Conservation (phyloP, 2,113 vertebrate species). For the Callopanchax toddi region DNA sequence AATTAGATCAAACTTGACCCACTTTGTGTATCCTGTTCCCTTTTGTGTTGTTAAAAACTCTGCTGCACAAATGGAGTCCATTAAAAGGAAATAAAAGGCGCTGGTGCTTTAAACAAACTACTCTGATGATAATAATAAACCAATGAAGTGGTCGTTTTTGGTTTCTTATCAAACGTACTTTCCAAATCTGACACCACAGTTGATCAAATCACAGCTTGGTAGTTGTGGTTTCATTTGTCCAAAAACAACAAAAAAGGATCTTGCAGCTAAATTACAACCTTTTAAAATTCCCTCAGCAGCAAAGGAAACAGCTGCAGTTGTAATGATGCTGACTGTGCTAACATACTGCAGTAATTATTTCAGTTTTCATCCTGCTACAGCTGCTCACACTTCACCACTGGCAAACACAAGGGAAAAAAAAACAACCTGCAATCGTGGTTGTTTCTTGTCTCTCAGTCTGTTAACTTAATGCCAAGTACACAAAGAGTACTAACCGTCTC, state of each 20-base stretch:
- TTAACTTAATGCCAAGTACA: constrained; percentile 59
- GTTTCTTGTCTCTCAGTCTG: constrained; percentile 43
- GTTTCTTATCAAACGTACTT: constrained; percentile 57
- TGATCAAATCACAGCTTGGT: constrained; percentile 7
- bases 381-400: constrained; percentile 68
- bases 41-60: constrained; percentile 50
- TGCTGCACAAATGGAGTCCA: constrained; percentile 33
- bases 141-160: not conserved
- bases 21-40: constrained; percentile 30
- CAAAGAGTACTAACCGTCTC: constrained; percentile 49
- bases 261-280: constrained; percentile 28
- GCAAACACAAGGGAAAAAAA: constrained; percentile 60
- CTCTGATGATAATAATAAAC: constrained; percentile 23
- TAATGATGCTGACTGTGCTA: constrained; percentile 29
- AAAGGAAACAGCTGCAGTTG: constrained; percentile 69
- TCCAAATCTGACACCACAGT: constrained; percentile 42
- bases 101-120: constrained; percentile 2
- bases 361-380: constrained; percentile 66
- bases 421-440: constrained; percentile 18
- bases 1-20: constrained; percentile 45
- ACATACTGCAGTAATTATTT: constrained; percentile 68
- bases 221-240: constrained; percentile 2
- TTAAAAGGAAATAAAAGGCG: not conserved
- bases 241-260: constrained; percentile 3
- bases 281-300: constrained; percentile 54